phyloP scores from a whole-genome alignment of 2,888 invertebrate genomes.

The Pedicia rivosa region DNA sequence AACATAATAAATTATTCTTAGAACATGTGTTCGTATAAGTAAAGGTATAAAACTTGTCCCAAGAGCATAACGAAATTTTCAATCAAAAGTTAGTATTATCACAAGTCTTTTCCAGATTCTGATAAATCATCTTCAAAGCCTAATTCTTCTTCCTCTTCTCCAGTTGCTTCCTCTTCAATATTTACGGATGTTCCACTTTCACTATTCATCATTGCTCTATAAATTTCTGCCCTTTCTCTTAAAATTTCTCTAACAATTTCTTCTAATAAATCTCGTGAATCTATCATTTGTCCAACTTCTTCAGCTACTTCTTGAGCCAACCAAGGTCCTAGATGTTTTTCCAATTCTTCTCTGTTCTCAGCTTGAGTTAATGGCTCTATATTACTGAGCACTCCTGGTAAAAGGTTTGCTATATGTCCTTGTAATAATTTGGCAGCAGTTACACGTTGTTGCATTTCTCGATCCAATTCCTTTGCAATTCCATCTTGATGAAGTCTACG shows the following conservation, averaged over 20 bases:
- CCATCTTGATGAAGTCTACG: conserved; percentile 55
- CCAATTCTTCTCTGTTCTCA: conserved; percentile 39
- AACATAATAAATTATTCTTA: too few species aligned
- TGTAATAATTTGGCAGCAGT: conserved; percentile 70
- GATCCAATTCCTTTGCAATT: conserved; percentile 43
- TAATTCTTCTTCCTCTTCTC: conserved; percentile 4
- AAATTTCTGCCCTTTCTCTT: conserved; percentile 52
- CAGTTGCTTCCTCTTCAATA: conserved; percentile 6
- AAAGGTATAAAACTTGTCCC: too few species aligned
- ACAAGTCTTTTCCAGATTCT: conserved; percentile 1
- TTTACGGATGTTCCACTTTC: conserved; percentile 20
- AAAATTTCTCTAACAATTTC: conserved; percentile 66
- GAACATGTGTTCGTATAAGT: too few species aligned
- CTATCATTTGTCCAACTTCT: conserved; percentile 66
- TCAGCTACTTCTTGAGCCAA: conserved; percentile 63
- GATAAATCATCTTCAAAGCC: background rate
- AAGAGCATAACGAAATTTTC: too few species aligned
- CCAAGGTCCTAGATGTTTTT: conserved; percentile 61
- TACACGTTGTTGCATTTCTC: conserved; percentile 64
- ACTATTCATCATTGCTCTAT: conserved; percentile 32
- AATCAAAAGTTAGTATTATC: too few species aligned
- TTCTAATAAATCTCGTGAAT: conserved; percentile 64
- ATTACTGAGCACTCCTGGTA: conserved; percentile 69
- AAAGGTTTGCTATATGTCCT: conserved; percentile 71
- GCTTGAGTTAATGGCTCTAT: conserved; percentile 34